Evolutionary conservation across 2,113 vertebrate species (phyloP).

Genomic region (Climacteris rufus): DNA sequence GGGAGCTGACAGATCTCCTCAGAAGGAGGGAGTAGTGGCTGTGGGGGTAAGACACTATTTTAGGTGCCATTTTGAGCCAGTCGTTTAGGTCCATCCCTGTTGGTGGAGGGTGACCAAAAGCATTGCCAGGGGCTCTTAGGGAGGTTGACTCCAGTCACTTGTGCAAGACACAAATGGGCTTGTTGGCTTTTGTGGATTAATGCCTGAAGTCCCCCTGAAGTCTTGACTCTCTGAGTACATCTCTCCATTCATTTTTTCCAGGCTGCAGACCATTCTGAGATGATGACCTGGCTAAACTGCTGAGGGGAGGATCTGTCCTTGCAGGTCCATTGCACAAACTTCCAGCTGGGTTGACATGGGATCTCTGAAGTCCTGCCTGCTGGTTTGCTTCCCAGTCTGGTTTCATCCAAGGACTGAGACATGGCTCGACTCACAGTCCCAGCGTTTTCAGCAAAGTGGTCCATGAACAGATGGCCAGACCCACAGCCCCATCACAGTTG

Average conservation of each 20-base stretch:
- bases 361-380: background rate
- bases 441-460: background rate
- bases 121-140: background rate
- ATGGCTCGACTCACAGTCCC: background rate
- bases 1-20: background rate
- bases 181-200: background rate
- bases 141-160: background rate
- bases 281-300: background rate
- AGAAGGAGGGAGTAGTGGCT: background rate
- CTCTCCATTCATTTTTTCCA: background rate
- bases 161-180: background rate
- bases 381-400: background rate
- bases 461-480: background rate
- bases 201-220: background rate
- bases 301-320: background rate
- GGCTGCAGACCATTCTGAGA: background rate
- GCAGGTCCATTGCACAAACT: background rate
- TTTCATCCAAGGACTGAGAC: background rate
- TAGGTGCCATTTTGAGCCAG: background rate
- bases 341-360: fast-evolving
- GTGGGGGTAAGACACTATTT: background rate
- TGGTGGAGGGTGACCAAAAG: background rate
- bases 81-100: background rate
- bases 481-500: background rate
- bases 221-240: background rate